Percentiles rank a stretch among this genome's conserved stretches.
These are phyloP conservation scores for Tapera naevia DNA, from an alignment of 2,797 vertebrate species.

Conservation along the genomic window DNA sequence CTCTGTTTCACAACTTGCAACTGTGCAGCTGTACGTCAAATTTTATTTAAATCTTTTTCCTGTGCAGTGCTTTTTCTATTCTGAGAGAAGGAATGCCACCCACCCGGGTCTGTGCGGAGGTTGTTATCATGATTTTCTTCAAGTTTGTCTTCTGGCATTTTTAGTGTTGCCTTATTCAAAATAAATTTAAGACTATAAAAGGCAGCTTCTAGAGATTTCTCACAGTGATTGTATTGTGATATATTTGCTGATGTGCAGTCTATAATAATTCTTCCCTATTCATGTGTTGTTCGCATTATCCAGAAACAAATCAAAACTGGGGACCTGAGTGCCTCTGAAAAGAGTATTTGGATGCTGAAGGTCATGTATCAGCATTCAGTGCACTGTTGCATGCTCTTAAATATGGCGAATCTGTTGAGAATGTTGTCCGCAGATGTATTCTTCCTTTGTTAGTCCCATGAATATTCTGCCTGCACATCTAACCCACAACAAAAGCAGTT, in stretches of 20 bases:
- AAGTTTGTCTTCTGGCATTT: not conserved
- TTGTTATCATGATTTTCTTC: not conserved
- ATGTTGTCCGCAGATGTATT: not conserved
- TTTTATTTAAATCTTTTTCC: not conserved
- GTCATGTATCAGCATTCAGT: not conserved
- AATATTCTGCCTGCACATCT: rapidly evolving
- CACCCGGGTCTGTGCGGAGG: not conserved
- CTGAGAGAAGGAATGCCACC: not conserved
- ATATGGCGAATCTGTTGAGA: not conserved
- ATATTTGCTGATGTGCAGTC: not conserved
- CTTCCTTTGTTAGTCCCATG: not conserved
- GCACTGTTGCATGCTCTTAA: not conserved
- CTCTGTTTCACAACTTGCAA: not conserved
- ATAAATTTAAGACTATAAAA: not conserved
- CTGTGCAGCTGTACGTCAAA: not conserved
- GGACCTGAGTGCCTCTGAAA: not conserved
- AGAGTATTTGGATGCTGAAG: not conserved
- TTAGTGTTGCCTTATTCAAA: not conserved
- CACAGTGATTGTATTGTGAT: not conserved
- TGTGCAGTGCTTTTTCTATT: not conserved
- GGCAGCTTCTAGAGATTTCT: not conserved
- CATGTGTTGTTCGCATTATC: rapidly evolving
- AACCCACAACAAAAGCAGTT: not conserved
- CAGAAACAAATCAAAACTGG: not conserved
- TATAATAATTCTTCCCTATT: not conserved